Percentiles rank a stretch among this genome's conserved stretches.
Evolutionary conservation across 1,140 invertebrate species (phyloP).

Genomic region (Copidosoma floridanum): DNA sequence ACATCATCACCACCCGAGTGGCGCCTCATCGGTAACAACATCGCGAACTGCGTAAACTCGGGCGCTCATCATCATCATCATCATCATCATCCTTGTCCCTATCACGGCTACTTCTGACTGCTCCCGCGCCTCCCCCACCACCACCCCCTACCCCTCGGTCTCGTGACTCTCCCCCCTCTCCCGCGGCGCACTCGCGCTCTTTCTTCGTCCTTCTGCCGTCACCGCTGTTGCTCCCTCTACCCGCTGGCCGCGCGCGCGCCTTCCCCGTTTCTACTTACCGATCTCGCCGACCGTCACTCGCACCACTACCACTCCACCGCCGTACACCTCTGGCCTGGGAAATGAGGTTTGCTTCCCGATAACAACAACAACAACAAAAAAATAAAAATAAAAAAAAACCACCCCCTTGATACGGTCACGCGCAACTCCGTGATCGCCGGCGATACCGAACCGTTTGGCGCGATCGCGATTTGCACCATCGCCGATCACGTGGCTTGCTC

Average conservation of each 20-base stretch:
- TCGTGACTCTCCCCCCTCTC: slow-evolving; percentile 24
- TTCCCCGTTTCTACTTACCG: slow-evolving; percentile 23
- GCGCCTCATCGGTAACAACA: slow-evolving; percentile 35
- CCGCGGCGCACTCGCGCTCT: slow-evolving; percentile 25
- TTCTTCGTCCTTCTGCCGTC: slow-evolving; percentile 41
- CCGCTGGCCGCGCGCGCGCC: slow-evolving; percentile 26
- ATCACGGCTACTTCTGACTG: slow-evolving; percentile 11
- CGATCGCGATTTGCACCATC: slow-evolving; percentile 68
- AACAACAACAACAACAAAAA: no score
- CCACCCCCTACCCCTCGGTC: slow-evolving; percentile 27
- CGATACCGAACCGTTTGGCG: slow-evolving; percentile 27
- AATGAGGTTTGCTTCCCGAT: no score
- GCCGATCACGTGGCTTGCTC: slow-evolving; percentile 75
- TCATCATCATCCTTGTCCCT: no score
- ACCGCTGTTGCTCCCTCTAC: slow-evolving; percentile 25
- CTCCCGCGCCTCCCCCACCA: slow-evolving; percentile 26
- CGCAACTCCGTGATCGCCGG: slow-evolving; percentile 6
- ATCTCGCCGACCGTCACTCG: neutral
- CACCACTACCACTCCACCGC: slow-evolving; percentile 11
- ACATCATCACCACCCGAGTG: slow-evolving; percentile 33
- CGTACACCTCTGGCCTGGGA: no score
- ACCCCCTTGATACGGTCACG: slow-evolving; percentile 24
- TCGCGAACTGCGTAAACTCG: slow-evolving; percentile 34
- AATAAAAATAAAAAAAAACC: no score
- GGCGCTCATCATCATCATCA: slow-evolving; percentile 29